These are phyloP conservation scores for Ormyrus rosae DNA, from an alignment of 2,888 invertebrate genomes.

Conservation along the genomic window DNA sequence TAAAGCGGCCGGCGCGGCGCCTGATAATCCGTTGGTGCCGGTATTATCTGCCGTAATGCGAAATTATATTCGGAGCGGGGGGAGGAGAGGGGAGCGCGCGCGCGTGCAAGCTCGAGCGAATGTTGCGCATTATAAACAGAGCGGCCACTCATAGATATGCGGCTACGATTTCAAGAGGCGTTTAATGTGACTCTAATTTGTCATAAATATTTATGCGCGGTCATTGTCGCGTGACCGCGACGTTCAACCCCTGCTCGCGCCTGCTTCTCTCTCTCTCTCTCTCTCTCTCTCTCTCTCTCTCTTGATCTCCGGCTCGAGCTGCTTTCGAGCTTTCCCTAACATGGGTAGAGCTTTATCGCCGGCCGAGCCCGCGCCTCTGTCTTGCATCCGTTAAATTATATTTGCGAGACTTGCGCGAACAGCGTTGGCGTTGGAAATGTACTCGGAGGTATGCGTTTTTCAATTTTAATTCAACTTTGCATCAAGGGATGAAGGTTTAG, in stretches of 20 bases:
- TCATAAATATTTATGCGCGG: conserved; percentile 55
- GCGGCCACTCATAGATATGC: conserved; percentile 50
- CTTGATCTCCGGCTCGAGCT: no score
- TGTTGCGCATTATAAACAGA: conserved; percentile 22
- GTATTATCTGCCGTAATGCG: neutral
- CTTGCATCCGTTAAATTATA: conserved; percentile 9
- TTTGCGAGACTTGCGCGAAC: neutral
- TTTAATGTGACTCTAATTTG: conserved; percentile 54
- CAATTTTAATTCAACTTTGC: no score
- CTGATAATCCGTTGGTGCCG: conserved; percentile 6
- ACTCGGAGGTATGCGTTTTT: no score
- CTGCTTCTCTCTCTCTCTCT: neutral
- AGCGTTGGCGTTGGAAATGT: no score
- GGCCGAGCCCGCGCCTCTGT: neutral
- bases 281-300: no score
- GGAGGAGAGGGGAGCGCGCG: neutral
- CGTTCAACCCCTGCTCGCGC: neutral
- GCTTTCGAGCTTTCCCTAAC: no score
- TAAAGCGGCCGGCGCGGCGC: neutral
- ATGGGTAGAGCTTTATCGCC: conserved; percentile 13
- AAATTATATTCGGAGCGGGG: conserved; percentile 17
- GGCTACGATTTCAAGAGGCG: conserved; percentile 49
- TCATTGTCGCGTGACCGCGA: conserved; percentile 40
- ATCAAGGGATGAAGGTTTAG: no score
- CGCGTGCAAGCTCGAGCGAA: neutral